These are phyloP conservation scores for Ctenicera cuprea DNA, from an alignment of 2,888 invertebrate species.

Conservation along the genomic window DNA sequence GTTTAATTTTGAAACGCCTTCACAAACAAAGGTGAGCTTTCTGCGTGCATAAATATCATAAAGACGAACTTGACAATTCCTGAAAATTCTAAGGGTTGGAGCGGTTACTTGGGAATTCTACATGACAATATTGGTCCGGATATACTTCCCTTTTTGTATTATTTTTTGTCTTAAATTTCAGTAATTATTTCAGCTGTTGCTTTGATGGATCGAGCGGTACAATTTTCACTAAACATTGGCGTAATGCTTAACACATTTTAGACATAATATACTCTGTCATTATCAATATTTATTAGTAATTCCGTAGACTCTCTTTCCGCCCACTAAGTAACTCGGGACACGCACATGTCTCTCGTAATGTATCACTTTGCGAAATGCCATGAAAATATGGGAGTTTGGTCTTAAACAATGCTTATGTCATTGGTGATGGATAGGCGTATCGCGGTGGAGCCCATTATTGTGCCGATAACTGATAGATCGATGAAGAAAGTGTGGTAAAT, in stretches of 20 bases:
- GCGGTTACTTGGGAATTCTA: slow-evolving; percentile 1
- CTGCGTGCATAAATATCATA: slow-evolving; percentile 18
- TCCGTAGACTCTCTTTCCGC: slow-evolving; percentile 10
- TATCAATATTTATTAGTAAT: slow-evolving; percentile 39
- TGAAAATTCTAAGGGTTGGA: background rate
- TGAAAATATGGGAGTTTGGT: slow-evolving; percentile 42
- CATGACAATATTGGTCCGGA: background rate
- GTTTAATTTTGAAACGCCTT: slow-evolving; percentile 20
- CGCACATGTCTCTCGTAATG: slow-evolving; percentile 44
- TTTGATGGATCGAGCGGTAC: slow-evolving; percentile 24
- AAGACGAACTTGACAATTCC: background rate
- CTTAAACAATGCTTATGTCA: slow-evolving; percentile 46
- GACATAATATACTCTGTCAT: slow-evolving; percentile 29
- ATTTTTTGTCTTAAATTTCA: background rate
- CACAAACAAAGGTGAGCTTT: slow-evolving; percentile 14
- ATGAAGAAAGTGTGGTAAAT: slow-evolving; percentile 34
- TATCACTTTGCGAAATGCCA: slow-evolving; percentile 41
- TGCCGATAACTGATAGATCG: slow-evolving; percentile 38
- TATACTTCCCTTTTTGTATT: background rate
- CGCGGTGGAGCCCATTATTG: slow-evolving; percentile 35
- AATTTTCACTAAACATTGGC: slow-evolving; percentile 20
- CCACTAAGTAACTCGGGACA: slow-evolving; percentile 32
- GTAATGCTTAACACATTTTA: slow-evolving; percentile 28
- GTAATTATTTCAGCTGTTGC: slow-evolving; percentile 18
- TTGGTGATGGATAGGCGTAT: slow-evolving; percentile 40